Conservation (phyloP, 2,888 invertebrate species). For the Hedya salicella region DNA sequence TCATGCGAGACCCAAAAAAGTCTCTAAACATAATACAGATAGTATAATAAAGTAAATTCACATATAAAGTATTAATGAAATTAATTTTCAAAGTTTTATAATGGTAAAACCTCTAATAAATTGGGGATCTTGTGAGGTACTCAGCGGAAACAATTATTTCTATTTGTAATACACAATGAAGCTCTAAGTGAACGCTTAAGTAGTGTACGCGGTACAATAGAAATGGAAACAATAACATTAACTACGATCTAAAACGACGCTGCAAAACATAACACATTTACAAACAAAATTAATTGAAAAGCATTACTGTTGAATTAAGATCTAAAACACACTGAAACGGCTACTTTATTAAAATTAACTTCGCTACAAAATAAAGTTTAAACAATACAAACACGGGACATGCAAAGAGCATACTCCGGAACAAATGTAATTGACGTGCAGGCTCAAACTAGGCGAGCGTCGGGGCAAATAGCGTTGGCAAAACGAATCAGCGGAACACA, state of each 20-base stretch:
- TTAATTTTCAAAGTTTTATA: not conserved
- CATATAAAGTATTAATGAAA: not conserved
- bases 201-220: not conserved
- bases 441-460: constrained; percentile 61
- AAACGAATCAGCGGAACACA: constrained; percentile 67
- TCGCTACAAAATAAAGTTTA: constrained; percentile 63
- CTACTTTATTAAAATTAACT: constrained; percentile 51
- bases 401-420: constrained; percentile 70
- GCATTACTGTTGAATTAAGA: not conserved
- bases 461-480: constrained; percentile 59
- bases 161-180: constrained; percentile 4
- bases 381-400: constrained; percentile 73
- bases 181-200: constrained; percentile 11
- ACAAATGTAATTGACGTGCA: constrained; percentile 75
- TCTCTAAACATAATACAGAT: too few relatives aligned
- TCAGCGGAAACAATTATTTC: constrained; percentile 1
- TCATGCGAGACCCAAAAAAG: too few relatives aligned
- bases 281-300: constrained; percentile 12
- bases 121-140: not conserved
- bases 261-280: constrained; percentile 13
- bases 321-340: constrained; percentile 27
- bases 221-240: constrained; percentile 7
- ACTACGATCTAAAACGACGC: constrained; percentile 5
- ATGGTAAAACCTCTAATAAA: constrained; percentile 1
- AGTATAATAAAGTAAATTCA: not conserved